A percentile compares a stretch with the other conserved stretches of the same genome.
Evolutionary conservation across 2,797 vertebrate species (phyloP).

Genomic region (Pitangus sulphuratus): DNA sequence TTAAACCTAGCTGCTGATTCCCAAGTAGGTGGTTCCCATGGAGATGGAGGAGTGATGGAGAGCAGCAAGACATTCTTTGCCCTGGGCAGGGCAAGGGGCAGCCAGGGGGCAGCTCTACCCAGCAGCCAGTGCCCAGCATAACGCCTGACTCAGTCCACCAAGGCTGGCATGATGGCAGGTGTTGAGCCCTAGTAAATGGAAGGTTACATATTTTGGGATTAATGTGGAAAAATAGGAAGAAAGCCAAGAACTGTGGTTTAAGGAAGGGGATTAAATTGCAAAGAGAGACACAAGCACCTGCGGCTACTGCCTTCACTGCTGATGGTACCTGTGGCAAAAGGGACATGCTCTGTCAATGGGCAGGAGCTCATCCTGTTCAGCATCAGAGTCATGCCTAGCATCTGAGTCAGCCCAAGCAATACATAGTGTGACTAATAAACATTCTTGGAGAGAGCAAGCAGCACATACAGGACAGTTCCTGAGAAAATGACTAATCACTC

Average conservation of each 20-base stretch:
- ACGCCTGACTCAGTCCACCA: background rate
- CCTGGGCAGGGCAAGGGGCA: background rate
- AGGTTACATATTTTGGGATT: background rate
- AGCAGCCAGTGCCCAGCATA: background rate
- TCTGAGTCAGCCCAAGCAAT: background rate
- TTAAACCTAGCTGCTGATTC: background rate
- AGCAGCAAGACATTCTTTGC: background rate
- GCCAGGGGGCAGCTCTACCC: background rate
- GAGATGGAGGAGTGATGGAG: background rate
- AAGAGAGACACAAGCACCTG: background rate
- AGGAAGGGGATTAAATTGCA: background rate
- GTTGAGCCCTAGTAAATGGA: background rate
- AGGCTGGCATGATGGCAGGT: background rate
- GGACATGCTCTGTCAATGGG: fast-evolving
- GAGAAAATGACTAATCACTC: conserved; percentile 23
- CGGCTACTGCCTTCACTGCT: background rate
- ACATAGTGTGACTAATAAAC: background rate
- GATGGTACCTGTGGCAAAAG: background rate
- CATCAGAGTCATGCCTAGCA: background rate
- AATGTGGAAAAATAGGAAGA: background rate
- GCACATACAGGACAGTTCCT: background rate
- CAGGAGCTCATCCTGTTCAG: background rate
- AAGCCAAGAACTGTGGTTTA: background rate
- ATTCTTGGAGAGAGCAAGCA: background rate
- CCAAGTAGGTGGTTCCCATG: background rate